Percentiles rank a stretch among this genome's conserved stretches.
These are phyloP conservation scores for Peromyscus leucopus DNA, from an alignment of 2,113 vertebrate genomes.

Conservation along the genomic window DNA sequence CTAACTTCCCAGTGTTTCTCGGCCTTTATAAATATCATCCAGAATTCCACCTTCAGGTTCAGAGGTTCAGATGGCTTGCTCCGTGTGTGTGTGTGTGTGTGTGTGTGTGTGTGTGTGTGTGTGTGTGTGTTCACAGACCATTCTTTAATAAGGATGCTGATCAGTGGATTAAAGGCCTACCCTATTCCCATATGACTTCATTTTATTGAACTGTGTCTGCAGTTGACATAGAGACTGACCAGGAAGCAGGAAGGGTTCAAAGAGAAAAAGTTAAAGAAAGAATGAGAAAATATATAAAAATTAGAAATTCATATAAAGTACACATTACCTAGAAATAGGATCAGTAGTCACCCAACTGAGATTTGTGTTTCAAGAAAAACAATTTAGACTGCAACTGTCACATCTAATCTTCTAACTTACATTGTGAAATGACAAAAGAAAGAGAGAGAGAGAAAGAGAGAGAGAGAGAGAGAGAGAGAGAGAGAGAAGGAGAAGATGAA, in stretches of 20 bases:
- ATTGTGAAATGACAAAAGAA: not conserved
- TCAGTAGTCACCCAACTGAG: not conserved
- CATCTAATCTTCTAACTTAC: not conserved
- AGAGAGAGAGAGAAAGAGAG: no score
- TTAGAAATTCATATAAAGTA: not conserved
- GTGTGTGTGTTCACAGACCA: not conserved
- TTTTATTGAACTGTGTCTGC: not conserved
- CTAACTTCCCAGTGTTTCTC: not conserved
- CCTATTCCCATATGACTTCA: not conserved
- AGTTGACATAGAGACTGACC: not conserved
- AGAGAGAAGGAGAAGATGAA: no score
- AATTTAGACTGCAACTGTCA: not conserved
- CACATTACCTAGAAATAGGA: not conserved
- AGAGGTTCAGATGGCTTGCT: not conserved
- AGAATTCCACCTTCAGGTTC: not conserved
- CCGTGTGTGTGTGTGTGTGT: not conserved
- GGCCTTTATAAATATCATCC: not conserved
- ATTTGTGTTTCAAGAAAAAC: not conserved
- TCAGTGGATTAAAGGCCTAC: not conserved
- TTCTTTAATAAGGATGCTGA: conserved; percentile 13
- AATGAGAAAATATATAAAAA: not conserved
- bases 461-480: no score
- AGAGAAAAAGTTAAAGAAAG: not conserved
- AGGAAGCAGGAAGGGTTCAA: not conserved
- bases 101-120: no score